These are phyloP conservation scores for Drosophila parthenogenetica DNA, from an alignment of 2,888 invertebrate genomes.

Conservation along the genomic window DNA sequence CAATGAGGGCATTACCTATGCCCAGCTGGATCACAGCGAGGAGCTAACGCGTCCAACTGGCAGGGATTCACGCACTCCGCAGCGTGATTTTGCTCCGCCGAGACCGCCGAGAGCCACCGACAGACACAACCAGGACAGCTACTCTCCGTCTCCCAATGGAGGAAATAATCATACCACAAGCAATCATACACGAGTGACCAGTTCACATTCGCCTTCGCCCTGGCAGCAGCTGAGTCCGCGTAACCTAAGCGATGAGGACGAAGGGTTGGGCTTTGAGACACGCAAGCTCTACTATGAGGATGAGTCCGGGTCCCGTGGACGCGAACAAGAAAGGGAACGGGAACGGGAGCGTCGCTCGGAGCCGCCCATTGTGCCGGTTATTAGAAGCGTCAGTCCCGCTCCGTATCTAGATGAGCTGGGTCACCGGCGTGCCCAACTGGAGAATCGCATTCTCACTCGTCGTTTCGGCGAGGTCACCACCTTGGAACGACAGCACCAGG, in stretches of 20 bases:
- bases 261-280: constrained; percentile 90
- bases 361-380: constrained; percentile 88
- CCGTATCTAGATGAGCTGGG: constrained; percentile 87
- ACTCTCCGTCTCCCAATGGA: constrained; percentile 53
- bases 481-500: constrained; percentile 85
- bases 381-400: constrained; percentile 86
- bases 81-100: constrained; percentile 54
- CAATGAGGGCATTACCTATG: constrained; percentile 90
- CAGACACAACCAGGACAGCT: constrained; percentile 42
- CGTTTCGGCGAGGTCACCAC: constrained; percentile 82
- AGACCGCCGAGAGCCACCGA: constrained; percentile 56
- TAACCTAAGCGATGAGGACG: constrained; percentile 90
- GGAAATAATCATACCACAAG: constrained; percentile 28
- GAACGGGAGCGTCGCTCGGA: constrained; percentile 82
- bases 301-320: constrained; percentile 45
- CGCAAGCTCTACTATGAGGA: constrained; percentile 86
- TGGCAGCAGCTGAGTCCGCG: constrained; percentile 84
- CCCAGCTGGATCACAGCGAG: constrained; percentile 87
- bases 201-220: constrained; percentile 82
- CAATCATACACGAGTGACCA: constrained; percentile 64
- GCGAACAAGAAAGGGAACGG: constrained; percentile 27
- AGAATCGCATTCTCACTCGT: constrained; percentile 90
- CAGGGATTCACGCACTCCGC: constrained; percentile 65
- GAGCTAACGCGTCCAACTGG: constrained; percentile 55
- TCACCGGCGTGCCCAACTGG: constrained; percentile 90